Evolutionary conservation across 53 echinoderm and acorn worm species (phyloP).

Genomic region (Echinarachnius parma): DNA sequence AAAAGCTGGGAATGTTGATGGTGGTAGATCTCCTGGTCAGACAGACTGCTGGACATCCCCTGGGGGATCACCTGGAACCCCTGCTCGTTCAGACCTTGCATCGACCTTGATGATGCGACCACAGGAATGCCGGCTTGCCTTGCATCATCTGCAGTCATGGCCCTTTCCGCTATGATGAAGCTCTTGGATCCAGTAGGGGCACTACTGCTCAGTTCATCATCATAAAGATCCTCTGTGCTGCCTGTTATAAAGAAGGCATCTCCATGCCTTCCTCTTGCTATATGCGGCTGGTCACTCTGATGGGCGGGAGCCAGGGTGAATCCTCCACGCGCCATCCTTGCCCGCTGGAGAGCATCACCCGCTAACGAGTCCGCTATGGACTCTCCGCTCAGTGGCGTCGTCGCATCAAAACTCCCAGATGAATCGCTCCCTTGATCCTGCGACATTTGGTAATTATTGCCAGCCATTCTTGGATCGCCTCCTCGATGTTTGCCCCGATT

Average conservation of each 20-base stretch:
- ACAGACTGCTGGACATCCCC: slow-evolving; percentile 32
- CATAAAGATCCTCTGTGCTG: slow-evolving; percentile 36
- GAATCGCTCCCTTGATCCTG: slow-evolving; percentile 49
- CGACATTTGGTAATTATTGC: neutral
- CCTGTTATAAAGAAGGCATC: slow-evolving; percentile 89
- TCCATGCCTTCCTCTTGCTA: slow-evolving; percentile 69
- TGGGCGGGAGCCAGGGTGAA: slow-evolving; percentile 54
- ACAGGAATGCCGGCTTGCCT: slow-evolving; percentile 82
- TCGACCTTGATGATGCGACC: slow-evolving; percentile 59
- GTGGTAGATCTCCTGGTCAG: slow-evolving; percentile 40
- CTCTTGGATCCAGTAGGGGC: slow-evolving; percentile 64
- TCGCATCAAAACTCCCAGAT: slow-evolving; percentile 75
- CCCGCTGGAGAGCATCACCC: slow-evolving; percentile 57
- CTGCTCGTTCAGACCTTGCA: slow-evolving; percentile 42
- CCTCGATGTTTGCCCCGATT: slow-evolving; percentile 20
- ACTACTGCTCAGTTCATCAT: slow-evolving; percentile 15
- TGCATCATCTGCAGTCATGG: slow-evolving; percentile 65
- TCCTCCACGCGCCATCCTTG: slow-evolving; percentile 49
- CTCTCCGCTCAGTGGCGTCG: slow-evolving; percentile 87
- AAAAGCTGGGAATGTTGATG: slow-evolving; percentile 39
- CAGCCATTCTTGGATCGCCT: slow-evolving; percentile 7
- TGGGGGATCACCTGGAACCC: slow-evolving; percentile 27
- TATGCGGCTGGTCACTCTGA: slow-evolving; percentile 63
- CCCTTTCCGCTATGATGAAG: slow-evolving; percentile 74
- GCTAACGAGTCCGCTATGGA: slow-evolving; percentile 79